Conservation (phyloP, 2,113 vertebrate genomes). For the Percina caprodes region DNA sequence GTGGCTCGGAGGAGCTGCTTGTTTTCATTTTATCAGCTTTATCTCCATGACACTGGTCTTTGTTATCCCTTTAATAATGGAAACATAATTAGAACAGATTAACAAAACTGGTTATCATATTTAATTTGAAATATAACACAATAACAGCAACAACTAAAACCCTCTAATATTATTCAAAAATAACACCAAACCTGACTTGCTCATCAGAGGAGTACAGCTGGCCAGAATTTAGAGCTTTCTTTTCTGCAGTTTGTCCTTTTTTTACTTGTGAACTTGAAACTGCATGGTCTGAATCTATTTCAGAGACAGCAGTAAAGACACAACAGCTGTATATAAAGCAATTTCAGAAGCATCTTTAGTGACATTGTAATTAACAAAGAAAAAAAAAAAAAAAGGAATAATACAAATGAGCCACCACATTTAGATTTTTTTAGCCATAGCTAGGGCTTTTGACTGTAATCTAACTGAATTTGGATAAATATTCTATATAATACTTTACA, state of each 20-base stretch:
- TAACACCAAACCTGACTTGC: constrained; percentile 54
- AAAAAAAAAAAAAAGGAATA: background rate
- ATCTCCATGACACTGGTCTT: constrained; percentile 21
- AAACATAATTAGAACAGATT: background rate
- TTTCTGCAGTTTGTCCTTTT: constrained; percentile 19
- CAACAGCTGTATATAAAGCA: background rate
- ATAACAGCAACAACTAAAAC: background rate
- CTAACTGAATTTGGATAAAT: background rate
- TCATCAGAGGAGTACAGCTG: constrained; percentile 34
- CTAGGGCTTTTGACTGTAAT: background rate
- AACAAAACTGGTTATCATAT: background rate
- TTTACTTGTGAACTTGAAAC: constrained; percentile 22
- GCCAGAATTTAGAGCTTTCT: constrained; percentile 24
- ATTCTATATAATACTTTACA: background rate
- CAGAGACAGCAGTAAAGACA: constrained; percentile 1
- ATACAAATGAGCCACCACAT: background rate
- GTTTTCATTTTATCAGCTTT: constrained; percentile 46
- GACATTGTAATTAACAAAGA: no score
- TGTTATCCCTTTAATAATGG: constrained; percentile 42
- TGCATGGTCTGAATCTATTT: constrained; percentile 31
- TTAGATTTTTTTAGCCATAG: background rate
- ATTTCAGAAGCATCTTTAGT: background rate
- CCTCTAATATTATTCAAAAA: background rate
- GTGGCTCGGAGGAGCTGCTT: constrained; percentile 35
- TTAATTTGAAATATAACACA: background rate